Percentiles rank a stretch among this genome's conserved stretches.
phyloP scores from a whole-genome alignment of 2,888 invertebrate genomes.

The Synergus japonicus region DNA sequence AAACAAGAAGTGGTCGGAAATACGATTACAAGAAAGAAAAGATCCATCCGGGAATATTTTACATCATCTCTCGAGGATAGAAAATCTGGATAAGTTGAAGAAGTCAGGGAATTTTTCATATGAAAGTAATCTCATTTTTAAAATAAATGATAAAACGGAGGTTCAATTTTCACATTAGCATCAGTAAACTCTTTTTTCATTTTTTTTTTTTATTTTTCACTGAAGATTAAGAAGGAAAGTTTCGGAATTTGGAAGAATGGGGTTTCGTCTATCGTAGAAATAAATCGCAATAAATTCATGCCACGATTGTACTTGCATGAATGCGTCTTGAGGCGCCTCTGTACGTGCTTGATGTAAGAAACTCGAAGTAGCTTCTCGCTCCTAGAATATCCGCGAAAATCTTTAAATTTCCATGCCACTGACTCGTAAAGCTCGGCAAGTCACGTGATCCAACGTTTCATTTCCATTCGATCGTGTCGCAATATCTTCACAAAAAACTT shows the following conservation, averaged over 20 bases:
- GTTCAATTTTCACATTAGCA: not conserved
- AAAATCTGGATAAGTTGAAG: not conserved
- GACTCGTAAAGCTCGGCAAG: slow-evolving; percentile 6
- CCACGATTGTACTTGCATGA: slow-evolving; percentile 31
- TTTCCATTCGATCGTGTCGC: not conserved
- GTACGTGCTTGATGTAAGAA: slow-evolving; percentile 13
- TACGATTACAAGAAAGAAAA: not conserved
- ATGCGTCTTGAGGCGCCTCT: not conserved
- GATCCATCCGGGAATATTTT: not conserved
- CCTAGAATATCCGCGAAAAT: slow-evolving; percentile 34
- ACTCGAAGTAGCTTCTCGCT: slow-evolving; percentile 23
- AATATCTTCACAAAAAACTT: not conserved
- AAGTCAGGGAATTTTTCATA: not conserved
- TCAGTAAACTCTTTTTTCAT: not conserved
- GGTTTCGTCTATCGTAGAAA: slow-evolving; percentile 22
- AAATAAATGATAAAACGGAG: not conserved
- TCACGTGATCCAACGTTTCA: not conserved
- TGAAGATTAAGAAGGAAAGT: not conserved
- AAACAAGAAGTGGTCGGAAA: slow-evolving; percentile 23
- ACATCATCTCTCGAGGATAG: not conserved
- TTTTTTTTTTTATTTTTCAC: not conserved
- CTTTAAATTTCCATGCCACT: slow-evolving; percentile 35
- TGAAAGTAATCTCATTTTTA: not conserved
- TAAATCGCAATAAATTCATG: slow-evolving; percentile 40
- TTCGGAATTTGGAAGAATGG: slow-evolving; percentile 15